These are phyloP conservation scores for Chionodraco myersi DNA, from an alignment of 2,113 vertebrate species.

Conservation along the genomic window DNA sequence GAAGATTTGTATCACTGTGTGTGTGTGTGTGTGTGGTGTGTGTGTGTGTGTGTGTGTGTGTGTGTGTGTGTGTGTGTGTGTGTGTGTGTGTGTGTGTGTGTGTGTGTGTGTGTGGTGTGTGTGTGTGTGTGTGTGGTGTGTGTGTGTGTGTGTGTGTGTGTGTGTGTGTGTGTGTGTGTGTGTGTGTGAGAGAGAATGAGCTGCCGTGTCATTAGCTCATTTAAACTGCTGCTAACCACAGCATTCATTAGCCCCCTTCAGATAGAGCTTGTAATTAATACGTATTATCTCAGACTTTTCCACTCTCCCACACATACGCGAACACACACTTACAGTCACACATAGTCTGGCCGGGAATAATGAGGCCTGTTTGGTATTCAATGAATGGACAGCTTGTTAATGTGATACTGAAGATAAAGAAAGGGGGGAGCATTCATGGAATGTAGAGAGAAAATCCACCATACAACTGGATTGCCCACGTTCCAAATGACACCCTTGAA, in stretches of 20 bases:
- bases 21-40: not conserved
- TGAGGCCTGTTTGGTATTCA: conserved; percentile 78
- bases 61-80: not conserved
- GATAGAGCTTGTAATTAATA: conserved; percentile 82
- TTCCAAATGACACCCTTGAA: conserved; percentile 76
- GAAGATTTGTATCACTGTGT: conserved; percentile 49
- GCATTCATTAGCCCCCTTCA: conserved; percentile 80
- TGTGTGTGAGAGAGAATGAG: conserved; percentile 64
- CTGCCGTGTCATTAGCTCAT: conserved; percentile 78
- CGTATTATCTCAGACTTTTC: conserved; percentile 74
- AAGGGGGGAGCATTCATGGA: conserved; percentile 60
- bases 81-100: conserved; percentile 13
- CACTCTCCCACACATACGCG: conserved; percentile 22
- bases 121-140: too few species aligned
- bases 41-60: conserved; percentile 12
- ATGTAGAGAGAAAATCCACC: conserved; percentile 66
- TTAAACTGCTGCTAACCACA: conserved; percentile 77
- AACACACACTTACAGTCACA: not conserved
- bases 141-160: not conserved
- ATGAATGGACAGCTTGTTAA: conserved; percentile 75
- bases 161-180: conserved; percentile 20
- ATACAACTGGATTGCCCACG: conserved; percentile 54
- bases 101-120: conserved; percentile 43
- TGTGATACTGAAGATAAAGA: conserved; percentile 75
- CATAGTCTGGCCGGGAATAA: conserved; percentile 60